phyloP scores from a whole-genome alignment of 2,797 vertebrate species.

The Hoplostethus mediterraneus region DNA sequence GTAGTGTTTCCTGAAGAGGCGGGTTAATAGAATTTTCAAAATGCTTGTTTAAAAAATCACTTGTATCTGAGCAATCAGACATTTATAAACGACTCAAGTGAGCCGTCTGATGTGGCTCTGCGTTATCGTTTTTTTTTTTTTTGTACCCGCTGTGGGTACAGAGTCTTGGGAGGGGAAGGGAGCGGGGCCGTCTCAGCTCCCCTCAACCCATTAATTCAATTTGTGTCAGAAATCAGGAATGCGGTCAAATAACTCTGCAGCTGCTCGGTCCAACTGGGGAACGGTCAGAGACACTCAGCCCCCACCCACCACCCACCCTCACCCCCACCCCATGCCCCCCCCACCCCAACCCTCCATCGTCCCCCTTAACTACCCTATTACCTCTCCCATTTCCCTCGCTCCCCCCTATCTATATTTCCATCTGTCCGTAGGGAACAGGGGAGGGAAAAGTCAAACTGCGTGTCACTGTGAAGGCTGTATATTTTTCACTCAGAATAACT shows the following conservation, averaged over 20 bases:
- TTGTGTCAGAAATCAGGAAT: slow-evolving; percentile 98
- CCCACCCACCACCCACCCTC: slow-evolving; percentile 4
- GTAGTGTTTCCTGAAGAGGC: slow-evolving; percentile 59
- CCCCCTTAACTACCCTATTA: slow-evolving; percentile 66
- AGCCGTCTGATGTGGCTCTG: too few species aligned
- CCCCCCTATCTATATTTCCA: slow-evolving; percentile 68
- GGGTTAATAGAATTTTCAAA: too few species aligned
- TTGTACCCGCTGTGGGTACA: slow-evolving; percentile 41
- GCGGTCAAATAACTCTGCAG: slow-evolving; percentile 97
- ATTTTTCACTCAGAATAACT: slow-evolving; percentile 35
- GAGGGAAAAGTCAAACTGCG: slow-evolving; percentile 44
- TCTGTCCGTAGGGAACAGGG: slow-evolving; percentile 56
- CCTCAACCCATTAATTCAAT: slow-evolving; percentile 96
- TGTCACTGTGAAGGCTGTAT: slow-evolving; percentile 4
- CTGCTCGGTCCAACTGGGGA: slow-evolving; percentile 88
- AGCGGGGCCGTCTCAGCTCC: slow-evolving; percentile 80
- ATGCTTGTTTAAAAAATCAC: too few species aligned
- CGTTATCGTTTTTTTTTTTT: too few species aligned
- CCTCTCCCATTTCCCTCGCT: slow-evolving; percentile 64
- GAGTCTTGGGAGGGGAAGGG: slow-evolving; percentile 34
- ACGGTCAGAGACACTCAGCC: slow-evolving; percentile 61
- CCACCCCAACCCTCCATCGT: slow-evolving; percentile 23
- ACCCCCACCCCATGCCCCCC: neutral
- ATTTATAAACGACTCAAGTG: too few species aligned
- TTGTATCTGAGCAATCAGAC: too few species aligned